These are phyloP conservation scores for Octopus sinensis DNA, from an alignment of 1,140 invertebrate species.

Conservation along the genomic window DNA sequence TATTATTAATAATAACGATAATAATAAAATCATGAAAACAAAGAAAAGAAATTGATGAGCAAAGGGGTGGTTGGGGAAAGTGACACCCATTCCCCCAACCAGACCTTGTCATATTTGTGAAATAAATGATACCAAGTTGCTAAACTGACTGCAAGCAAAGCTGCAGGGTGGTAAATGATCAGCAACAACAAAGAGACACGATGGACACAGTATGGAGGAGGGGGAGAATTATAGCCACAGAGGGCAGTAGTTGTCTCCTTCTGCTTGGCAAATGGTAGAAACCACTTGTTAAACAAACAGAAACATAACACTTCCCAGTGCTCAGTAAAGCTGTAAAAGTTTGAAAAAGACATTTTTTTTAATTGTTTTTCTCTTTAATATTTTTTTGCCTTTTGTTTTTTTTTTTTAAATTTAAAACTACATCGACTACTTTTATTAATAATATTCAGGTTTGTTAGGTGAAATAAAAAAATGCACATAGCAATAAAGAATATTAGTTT, in stretches of 20 bases:
- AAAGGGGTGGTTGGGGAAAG: too few species aligned
- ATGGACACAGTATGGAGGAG: background rate
- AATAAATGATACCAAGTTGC: background rate
- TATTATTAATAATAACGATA: background rate
- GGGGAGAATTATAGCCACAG: background rate
- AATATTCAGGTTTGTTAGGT: background rate
- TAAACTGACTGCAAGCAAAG: conserved; percentile 9
- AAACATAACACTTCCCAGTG: background rate
- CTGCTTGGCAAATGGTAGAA: background rate
- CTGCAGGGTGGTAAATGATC: background rate
- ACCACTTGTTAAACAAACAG: conserved; percentile 7
- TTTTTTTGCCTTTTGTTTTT: background rate
- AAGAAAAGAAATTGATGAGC: background rate
- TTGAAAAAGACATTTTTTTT: conserved; percentile 13
- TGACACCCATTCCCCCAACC: too few species aligned
- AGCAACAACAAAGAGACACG: background rate
- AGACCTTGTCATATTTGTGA: background rate
- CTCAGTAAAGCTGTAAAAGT: conserved; percentile 7
- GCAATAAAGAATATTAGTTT: background rate
- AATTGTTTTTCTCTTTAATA: background rate
- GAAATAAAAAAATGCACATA: conserved; percentile 11
- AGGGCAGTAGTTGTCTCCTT: background rate
- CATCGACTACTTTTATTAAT: background rate
- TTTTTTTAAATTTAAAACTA: conserved; percentile 6
- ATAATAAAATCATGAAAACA: conserved; percentile 2